A percentile compares a stretch with the other conserved stretches of the same genome.
Evolutionary conservation across 2,797 vertebrate species (phyloP).

Genomic region (Hyperoplus lanceolatus): DNA sequence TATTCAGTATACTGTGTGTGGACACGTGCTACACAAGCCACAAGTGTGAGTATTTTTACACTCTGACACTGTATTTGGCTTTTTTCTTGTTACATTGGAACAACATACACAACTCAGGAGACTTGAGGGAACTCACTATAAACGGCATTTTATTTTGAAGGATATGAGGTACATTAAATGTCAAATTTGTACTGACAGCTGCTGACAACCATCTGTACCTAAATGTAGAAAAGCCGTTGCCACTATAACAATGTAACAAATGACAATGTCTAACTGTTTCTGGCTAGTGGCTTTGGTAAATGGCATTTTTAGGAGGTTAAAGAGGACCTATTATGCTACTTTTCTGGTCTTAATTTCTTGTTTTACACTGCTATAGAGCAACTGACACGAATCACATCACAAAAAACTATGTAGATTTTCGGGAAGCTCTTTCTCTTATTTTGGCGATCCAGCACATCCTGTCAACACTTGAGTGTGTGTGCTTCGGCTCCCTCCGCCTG

Average conservation of each 20-base stretch:
- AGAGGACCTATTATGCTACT: too few relatives aligned
- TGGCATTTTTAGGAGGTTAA: constrained; percentile 10
- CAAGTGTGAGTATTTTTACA: neutral
- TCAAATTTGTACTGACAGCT: neutral
- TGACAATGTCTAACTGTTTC: neutral
- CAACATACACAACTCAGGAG: neutral
- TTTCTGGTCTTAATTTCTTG: too few relatives aligned
- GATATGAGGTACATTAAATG: neutral
- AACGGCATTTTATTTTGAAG: neutral
- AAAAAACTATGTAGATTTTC: too few relatives aligned
- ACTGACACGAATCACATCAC: too few relatives aligned
- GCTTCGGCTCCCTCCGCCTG: too few relatives aligned
- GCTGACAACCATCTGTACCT: neutral
- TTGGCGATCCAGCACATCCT: too few relatives aligned
- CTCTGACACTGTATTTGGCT: neutral
- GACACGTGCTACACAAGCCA: neutral
- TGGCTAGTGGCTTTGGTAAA: neutral
- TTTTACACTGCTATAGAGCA: too few relatives aligned
- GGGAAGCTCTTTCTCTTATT: too few relatives aligned
- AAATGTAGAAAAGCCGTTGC: neutral
- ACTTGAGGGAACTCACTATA: neutral
- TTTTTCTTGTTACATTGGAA: neutral
- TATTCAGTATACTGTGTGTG: neutral
- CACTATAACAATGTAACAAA: constrained; percentile 7
- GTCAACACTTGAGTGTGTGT: too few relatives aligned